phyloP scores from a whole-genome alignment of 2,797 vertebrate species.

The Myiotriccus ornatus region DNA sequence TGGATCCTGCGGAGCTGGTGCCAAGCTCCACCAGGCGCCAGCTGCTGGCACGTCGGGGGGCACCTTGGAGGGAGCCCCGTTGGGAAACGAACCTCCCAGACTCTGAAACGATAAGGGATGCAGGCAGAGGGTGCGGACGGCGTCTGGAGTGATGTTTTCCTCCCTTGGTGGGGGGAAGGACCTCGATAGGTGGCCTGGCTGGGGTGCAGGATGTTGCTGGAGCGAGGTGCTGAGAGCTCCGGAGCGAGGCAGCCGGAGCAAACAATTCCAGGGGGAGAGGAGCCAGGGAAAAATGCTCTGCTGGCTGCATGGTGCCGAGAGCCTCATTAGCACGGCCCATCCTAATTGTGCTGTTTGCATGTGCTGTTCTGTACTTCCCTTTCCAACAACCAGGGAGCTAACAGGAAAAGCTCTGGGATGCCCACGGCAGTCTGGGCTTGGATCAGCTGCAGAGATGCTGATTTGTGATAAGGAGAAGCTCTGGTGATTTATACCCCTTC shows the following conservation, averaged over 20 bases:
- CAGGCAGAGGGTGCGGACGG: background rate
- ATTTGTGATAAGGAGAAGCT: background rate
- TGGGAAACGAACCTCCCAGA: background rate
- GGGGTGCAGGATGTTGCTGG: background rate
- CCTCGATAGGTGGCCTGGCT: constrained; percentile 17
- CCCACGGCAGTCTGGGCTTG: constrained; percentile 41
- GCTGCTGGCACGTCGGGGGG: background rate
- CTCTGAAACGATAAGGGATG: background rate
- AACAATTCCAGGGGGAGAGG: background rate
- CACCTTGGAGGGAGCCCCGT: background rate
- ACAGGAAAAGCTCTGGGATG: constrained; percentile 27
- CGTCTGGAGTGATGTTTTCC: background rate
- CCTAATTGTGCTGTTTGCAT: constrained; percentile 48
- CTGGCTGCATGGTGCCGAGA: constrained; percentile 17
- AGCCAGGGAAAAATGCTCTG: constrained; percentile 48
- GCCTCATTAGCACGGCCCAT: constrained; percentile 19
- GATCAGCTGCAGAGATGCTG: background rate
- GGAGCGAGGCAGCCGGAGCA: background rate
- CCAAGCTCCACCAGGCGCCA: background rate
- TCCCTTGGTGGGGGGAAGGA: background rate
- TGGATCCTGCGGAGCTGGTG: background rate
- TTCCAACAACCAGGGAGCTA: constrained; percentile 12
- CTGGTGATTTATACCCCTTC: constrained; percentile 38
- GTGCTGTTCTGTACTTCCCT: constrained; percentile 49
- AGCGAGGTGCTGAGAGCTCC: background rate